These are phyloP conservation scores for Neotoxoptera formosana DNA, from an alignment of 1,140 invertebrate species.

Conservation along the genomic window DNA sequence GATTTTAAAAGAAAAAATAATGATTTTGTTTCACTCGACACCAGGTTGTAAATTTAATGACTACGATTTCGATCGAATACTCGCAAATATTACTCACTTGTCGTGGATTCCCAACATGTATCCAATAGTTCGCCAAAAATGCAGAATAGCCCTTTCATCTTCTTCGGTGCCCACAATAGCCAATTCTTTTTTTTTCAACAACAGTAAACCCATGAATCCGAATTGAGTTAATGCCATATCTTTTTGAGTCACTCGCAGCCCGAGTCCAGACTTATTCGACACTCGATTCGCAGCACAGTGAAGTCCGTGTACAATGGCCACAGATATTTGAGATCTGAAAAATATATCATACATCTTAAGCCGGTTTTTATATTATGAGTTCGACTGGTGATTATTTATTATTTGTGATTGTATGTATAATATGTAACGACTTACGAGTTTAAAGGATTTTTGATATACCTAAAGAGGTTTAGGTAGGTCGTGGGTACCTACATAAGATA, in stretches of 20 bases:
- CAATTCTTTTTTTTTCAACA: conserved; percentile 72
- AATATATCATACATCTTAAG: not conserved
- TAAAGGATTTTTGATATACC: too few relatives aligned
- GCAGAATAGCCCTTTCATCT: conserved; percentile 78
- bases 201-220: conserved; percentile 82
- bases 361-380: not conserved
- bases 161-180: conserved; percentile 68
- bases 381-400: not conserved
- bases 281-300: conserved; percentile 69
- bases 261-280: conserved; percentile 64
- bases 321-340: conserved; percentile 66
- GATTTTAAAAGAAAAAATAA: not conserved
- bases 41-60: not conserved
- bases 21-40: not conserved
- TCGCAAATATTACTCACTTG: conserved; percentile 65
- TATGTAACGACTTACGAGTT: too few relatives aligned
- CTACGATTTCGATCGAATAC: not conserved
- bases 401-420: not conserved
- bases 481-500: too few relatives aligned
- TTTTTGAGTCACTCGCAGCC: conserved; percentile 68
- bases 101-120: conserved; percentile 83
- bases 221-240: conserved; percentile 87
- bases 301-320: conserved; percentile 71
- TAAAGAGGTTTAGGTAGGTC: too few relatives aligned
- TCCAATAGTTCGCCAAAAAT: conserved; percentile 85